phyloP scores from a whole-genome alignment of 2,113 vertebrate species.

The Leiothrix lutea region DNA sequence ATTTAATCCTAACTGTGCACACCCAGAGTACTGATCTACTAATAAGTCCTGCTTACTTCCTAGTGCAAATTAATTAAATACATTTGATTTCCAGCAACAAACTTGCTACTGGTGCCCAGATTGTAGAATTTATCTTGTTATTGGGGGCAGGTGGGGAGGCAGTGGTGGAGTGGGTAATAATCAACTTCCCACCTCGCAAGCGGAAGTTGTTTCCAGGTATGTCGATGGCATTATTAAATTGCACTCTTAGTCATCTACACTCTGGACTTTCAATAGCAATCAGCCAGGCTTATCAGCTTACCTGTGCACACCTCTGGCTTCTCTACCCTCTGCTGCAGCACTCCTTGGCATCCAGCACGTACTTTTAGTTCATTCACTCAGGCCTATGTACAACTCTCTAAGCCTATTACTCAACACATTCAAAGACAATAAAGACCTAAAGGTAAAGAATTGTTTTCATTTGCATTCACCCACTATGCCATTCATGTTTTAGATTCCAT shows the following conservation, averaged over 20 bases:
- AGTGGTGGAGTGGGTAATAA: background rate
- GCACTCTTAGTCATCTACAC: background rate
- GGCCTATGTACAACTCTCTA: background rate
- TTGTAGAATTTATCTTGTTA: background rate
- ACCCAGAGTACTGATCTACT: background rate
- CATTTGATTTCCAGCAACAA: background rate
- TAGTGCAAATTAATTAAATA: background rate
- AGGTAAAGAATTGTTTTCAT: background rate
- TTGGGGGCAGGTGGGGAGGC: rapidly evolving
- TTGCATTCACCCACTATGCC: background rate
- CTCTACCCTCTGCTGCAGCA: background rate
- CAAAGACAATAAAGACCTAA: background rate
- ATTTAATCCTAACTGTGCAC: background rate
- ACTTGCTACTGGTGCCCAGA: background rate
- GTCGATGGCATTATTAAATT: background rate
- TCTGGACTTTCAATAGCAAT: background rate
- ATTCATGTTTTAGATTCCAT: slow-evolving; percentile 7
- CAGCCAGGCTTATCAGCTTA: background rate
- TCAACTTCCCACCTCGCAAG: background rate
- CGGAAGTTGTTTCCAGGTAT: background rate
- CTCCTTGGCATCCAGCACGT: background rate
- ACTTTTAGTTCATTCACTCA: background rate
- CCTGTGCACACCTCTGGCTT: background rate
- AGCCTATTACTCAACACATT: background rate
- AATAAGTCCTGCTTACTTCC: background rate